These are phyloP conservation scores for Augiades crinisus DNA, from an alignment of 2,888 invertebrate species.

Conservation along the genomic window DNA sequence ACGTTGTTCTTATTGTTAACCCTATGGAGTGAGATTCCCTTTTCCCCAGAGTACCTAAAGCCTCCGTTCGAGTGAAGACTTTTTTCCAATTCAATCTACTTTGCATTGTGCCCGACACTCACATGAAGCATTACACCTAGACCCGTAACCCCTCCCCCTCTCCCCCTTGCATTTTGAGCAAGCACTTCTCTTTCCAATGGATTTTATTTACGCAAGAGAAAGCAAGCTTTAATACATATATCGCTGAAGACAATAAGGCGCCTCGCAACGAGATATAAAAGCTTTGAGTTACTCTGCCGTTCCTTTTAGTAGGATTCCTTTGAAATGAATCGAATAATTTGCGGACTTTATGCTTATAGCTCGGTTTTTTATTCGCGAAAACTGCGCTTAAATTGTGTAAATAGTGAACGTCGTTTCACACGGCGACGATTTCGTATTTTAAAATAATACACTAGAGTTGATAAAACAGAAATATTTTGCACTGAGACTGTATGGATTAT, in stretches of 20 bases:
- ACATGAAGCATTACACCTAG: slow-evolving; percentile 79
- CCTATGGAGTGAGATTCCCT: slow-evolving; percentile 59
- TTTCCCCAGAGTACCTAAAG: slow-evolving; percentile 67
- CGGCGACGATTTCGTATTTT: background rate
- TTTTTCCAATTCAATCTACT: slow-evolving; percentile 81
- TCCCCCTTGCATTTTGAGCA: slow-evolving; percentile 61
- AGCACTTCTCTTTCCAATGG: slow-evolving; percentile 71
- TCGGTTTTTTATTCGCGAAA: slow-evolving; percentile 60
- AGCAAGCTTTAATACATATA: slow-evolving; percentile 79
- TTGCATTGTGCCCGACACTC: slow-evolving; percentile 78
- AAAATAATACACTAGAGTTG: background rate
- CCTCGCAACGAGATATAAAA: slow-evolving; percentile 78
- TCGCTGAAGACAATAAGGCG: slow-evolving; percentile 78
- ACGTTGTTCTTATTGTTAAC: slow-evolving; percentile 67
- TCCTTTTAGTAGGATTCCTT: slow-evolving; percentile 78
- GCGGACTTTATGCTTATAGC: slow-evolving; percentile 68
- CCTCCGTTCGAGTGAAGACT: slow-evolving; percentile 66
- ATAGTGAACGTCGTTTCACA: slow-evolving; percentile 50
- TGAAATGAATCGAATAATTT: slow-evolving; percentile 81
- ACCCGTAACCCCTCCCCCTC: slow-evolving; percentile 44
- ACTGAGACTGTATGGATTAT: too few species aligned
- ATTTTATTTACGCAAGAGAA: slow-evolving; percentile 81
- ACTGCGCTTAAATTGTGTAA: slow-evolving; percentile 57
- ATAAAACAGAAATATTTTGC: background rate
- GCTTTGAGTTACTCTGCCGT: slow-evolving; percentile 78